A percentile compares a stretch with the other conserved stretches of the same genome.
These are phyloP conservation scores for Melipona beecheii DNA, from an alignment of 2,888 invertebrate species.

Conservation along the genomic window DNA sequence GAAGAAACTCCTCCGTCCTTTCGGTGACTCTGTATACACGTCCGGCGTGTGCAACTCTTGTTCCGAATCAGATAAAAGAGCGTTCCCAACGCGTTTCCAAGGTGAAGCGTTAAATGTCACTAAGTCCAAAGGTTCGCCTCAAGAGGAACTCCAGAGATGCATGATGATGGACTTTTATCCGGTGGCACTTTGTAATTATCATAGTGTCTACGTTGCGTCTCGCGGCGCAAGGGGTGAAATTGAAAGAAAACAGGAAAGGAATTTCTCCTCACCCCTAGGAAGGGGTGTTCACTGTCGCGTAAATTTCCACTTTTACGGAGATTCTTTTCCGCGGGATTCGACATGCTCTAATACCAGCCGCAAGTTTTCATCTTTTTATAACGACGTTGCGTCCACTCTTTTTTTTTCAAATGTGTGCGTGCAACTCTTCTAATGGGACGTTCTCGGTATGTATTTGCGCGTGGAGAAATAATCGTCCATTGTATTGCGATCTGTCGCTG, in stretches of 20 bases:
- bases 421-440: not conserved
- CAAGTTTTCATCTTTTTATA: constrained; percentile 27
- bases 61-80: not conserved
- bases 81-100: not conserved
- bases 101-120: constrained; percentile 8
- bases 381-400: not conserved
- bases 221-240: not conserved
- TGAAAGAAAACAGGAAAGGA: not conserved
- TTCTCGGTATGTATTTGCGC: not conserved
- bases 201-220: not conserved
- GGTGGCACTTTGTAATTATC: not conserved
- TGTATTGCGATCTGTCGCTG: too few species aligned
- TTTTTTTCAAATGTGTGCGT: not conserved
- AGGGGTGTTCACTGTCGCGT: constrained; percentile 31
- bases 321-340: not conserved
- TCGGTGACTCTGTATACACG: not conserved
- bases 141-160: not conserved
- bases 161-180: not conserved
- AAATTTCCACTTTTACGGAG: constrained; percentile 46
- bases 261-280: not conserved
- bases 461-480: not conserved
- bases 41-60: not conserved
- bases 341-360: not conserved
- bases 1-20: not conserved
- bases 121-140: not conserved